Conservation (phyloP, 2,113 vertebrate species). For the Conger conger region DNA sequence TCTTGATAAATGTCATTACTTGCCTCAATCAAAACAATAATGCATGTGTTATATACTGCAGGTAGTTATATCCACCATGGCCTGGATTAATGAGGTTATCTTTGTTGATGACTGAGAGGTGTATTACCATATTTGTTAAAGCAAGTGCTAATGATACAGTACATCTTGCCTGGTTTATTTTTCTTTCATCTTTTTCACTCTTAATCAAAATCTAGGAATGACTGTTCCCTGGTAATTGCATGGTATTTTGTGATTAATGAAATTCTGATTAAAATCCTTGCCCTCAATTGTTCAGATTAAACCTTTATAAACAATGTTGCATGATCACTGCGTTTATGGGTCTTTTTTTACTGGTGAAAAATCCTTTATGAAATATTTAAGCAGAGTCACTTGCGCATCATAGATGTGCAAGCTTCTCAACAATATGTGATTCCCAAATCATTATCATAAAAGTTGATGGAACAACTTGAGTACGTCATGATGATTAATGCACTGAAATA, state of each 20-base stretch:
- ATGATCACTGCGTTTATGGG: not conserved
- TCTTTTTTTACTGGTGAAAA: not conserved
- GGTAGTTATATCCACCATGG: not conserved
- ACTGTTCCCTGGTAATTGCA: not conserved
- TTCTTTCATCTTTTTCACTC: not conserved
- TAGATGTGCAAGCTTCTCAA: slow-evolving; percentile 10
- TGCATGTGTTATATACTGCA: not conserved
- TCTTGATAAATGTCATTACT: not conserved
- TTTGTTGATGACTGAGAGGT: not conserved
- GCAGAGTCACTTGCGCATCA: not conserved
- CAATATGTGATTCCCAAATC: slow-evolving; percentile 43
- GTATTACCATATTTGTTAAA: not conserved
- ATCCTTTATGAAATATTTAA: not conserved
- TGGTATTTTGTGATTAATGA: not conserved
- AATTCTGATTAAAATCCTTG: not conserved
- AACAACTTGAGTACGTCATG: slow-evolving; percentile 30
- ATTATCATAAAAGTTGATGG: slow-evolving; percentile 31
- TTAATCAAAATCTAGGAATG: not conserved
- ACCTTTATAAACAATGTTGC: not conserved
- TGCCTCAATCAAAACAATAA: not conserved
- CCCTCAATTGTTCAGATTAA: not conserved
- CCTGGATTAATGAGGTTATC: not conserved
- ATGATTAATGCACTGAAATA: slow-evolving; percentile 48
- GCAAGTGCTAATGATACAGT: not conserved
- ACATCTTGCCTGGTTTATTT: not conserved